phyloP scores from a whole-genome alignment of 1,140 invertebrate species.

The Hyles vespertilio region DNA sequence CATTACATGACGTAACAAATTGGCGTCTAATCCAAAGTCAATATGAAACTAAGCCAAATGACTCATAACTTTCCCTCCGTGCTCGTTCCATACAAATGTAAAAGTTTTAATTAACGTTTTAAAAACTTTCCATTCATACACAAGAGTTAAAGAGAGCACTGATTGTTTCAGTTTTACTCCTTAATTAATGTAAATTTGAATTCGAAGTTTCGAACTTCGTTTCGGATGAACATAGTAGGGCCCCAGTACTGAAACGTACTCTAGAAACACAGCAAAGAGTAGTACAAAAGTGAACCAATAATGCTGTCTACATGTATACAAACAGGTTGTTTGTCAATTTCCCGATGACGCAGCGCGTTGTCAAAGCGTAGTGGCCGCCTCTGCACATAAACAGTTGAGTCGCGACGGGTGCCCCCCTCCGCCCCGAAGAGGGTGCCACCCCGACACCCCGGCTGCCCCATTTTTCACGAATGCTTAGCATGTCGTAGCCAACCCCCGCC shows the following conservation, averaged over 20 bases:
- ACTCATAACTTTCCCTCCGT: conserved; percentile 37
- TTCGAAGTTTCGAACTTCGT: background rate
- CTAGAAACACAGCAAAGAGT: no score
- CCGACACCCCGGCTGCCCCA: conserved; percentile 27
- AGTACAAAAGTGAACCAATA: background rate
- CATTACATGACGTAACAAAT: conserved; percentile 22
- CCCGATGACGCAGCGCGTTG: conserved; percentile 51
- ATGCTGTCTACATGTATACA: conserved; percentile 22
- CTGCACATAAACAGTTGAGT: conserved; percentile 57
- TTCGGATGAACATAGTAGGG: no score
- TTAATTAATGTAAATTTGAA: conserved; percentile 25
- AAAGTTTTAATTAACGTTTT: conserved; percentile 50
- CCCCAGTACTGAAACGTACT: no score
- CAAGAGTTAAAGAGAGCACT: conserved; percentile 24
- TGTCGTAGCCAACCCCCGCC: conserved; percentile 17
- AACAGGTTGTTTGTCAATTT: conserved; percentile 58
- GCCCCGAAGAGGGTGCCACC: conserved; percentile 14
- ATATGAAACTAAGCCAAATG: conserved; percentile 28
- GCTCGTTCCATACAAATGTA: conserved; percentile 30
- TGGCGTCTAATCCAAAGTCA: conserved; percentile 22
- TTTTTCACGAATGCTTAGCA: conserved; percentile 48
- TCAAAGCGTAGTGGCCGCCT: conserved; percentile 44
- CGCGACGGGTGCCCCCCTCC: conserved; percentile 23
- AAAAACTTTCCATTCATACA: conserved; percentile 42
- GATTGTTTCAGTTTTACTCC: conserved; percentile 28